Base-by-base conservation (phyloP, 2,797 vertebrate genomes). In the Sibirionetta formosa region DNA sequence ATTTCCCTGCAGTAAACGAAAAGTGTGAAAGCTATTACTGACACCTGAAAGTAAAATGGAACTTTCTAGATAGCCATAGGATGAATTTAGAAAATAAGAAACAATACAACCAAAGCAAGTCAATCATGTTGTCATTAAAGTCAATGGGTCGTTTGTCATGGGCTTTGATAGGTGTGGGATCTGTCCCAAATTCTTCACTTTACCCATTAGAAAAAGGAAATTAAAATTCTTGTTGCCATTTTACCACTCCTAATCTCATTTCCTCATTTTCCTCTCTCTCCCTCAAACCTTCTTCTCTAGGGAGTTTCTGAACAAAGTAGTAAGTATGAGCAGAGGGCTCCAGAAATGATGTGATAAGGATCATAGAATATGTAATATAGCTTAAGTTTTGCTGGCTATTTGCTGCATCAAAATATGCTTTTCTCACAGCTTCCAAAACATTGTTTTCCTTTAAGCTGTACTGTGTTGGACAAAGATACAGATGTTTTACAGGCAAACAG, bases 231-330 rank as follows among this genome's bases (percentile, higher is more conserved):
- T 51, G 72, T 90, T 92, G 70, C 42, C 50, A 54, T 93, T 96
- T 96, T 93, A 48, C 77, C 63, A 76, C 61, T 86, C 26, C 72
- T 96, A 95, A 94, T 96, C 96, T 97, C 89, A 93, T 96, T 97
- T 97, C 92, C 94, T 78, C 93, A 36, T 91, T 90, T 96, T 96
- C 87, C 66, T 93, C 70, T 90, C 88, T 91, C 66, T 92, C 27
- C 19, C 31, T 92, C n/a, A 42, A 85, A 44, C 24, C 24, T 58
- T 60, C 19, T 71, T 88, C 85, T 92, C 86, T 29, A 35, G 66
- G 46, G 86, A 70, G 50, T 50, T 85, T 88, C 65, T 71, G 61
- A 94, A 94, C 80, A 94, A 92, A 97, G 66, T 90, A 54, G 8
- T 7, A 81, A 73, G 36, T 33, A 44, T 65, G 51, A 86, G 70